These are phyloP conservation scores for Epinotia bilunana DNA, from an alignment of 2,888 invertebrate genomes.

Conservation along the genomic window DNA sequence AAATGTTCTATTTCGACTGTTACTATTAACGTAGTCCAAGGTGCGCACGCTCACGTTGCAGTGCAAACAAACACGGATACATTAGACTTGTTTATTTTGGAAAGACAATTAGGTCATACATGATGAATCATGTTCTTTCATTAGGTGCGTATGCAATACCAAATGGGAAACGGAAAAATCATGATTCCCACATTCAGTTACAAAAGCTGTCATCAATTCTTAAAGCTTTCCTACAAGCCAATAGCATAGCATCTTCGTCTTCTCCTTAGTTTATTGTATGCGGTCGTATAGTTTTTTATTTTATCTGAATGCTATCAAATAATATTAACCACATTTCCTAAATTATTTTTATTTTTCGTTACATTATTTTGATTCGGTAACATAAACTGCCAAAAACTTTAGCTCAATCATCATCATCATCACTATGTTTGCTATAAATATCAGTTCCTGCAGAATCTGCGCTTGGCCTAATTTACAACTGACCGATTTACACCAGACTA, in stretches of 20 bases:
- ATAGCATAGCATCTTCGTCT: background rate
- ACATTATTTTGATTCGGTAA: background rate
- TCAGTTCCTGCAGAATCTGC: slow-evolving; percentile 21
- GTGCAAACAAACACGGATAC: slow-evolving; percentile 38
- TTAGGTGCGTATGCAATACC: slow-evolving; percentile 2
- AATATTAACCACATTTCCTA: background rate
- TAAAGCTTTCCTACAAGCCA: background rate
- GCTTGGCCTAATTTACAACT: slow-evolving; percentile 36
- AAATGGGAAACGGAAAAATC: background rate
- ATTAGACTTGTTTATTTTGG: slow-evolving; percentile 43
- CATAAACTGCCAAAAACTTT: background rate
- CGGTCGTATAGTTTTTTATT: background rate
- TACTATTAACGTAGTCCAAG: slow-evolving; percentile 20
- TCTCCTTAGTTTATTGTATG: background rate
- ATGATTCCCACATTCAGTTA: background rate
- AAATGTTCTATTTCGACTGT: slow-evolving; percentile 31
- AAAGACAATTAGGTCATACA: slow-evolving; percentile 37
- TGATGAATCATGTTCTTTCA: slow-evolving; percentile 18
- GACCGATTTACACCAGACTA: slow-evolving; percentile 34
- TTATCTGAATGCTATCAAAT: background rate
- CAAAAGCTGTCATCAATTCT: background rate
- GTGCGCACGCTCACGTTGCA: slow-evolving; percentile 34
- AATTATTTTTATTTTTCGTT: background rate
- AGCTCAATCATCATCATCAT: background rate
- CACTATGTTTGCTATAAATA: slow-evolving; percentile 22